Percentiles rank a stretch among this genome's conserved stretches.
phyloP scores from a whole-genome alignment of 2,888 invertebrate species.

The Venusia cambrica region DNA sequence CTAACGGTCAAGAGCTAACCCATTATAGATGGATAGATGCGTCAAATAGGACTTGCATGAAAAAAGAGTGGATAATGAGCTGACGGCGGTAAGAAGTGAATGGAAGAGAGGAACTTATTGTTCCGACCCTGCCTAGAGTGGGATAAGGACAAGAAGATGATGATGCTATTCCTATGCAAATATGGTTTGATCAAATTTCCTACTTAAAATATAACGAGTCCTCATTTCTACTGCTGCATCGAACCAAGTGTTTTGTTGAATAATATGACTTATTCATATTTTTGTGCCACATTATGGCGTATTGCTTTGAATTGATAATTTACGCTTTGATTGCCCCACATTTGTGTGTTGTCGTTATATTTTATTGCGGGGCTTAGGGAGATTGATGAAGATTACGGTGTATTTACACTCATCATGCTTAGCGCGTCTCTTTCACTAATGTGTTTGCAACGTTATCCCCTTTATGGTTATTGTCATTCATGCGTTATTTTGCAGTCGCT shows the following conservation, averaged over 20 bases:
- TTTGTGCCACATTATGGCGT: constrained; percentile 42
- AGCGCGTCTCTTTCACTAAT: constrained; percentile 27
- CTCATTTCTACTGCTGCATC: constrained; percentile 37
- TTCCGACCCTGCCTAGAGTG: too few relatives aligned
- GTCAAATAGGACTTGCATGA: too few relatives aligned
- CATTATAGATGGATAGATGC: too few relatives aligned
- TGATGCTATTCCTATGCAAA: not conserved
- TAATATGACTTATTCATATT: constrained; percentile 44
- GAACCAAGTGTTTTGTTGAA: constrained; percentile 39
- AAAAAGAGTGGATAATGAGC: too few relatives aligned
- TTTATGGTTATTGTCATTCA: too few relatives aligned
- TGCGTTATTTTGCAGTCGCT: too few relatives aligned
- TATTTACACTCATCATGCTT: constrained; percentile 30
- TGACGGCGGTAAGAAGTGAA: too few relatives aligned
- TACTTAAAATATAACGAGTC: not conserved
- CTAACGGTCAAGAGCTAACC: too few relatives aligned
- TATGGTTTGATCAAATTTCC: not conserved
- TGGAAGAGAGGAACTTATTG: too few relatives aligned
- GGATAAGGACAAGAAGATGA: too few relatives aligned
- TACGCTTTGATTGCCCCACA: constrained; percentile 39
- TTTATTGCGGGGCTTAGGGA: constrained; percentile 34
- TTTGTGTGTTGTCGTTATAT: constrained; percentile 35
- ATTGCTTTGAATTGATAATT: constrained; percentile 43
- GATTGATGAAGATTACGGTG: constrained; percentile 31
- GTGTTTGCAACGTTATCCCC: constrained; percentile 27